Base-by-base conservation (phyloP, 1,140 invertebrate species). In the Drosophila insularis region DNA sequence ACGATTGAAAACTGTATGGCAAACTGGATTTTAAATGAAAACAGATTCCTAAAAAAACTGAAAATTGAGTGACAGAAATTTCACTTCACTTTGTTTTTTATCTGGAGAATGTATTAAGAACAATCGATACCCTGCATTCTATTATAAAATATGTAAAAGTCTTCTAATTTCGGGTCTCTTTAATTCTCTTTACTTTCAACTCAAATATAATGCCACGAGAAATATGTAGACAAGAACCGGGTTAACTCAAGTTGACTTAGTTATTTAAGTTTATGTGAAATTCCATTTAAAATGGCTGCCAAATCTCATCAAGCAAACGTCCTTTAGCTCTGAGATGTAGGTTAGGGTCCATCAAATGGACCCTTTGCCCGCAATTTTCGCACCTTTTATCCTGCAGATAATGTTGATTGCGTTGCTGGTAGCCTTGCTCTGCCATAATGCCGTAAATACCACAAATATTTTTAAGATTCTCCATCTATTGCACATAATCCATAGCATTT, bases 401-500 rank as follows among this genome's bases (percentile, higher is more conserved):
- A 8, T 17, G 14, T 17, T 50, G 43, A 17, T 10, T 46, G 40
- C n/a, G n/a, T 14, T 13, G 68, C 61, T 63, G 46, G 17, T 50
- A 8, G 17, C 43, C 17, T 62, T 68, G 35, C 35, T 13, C 35
- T 64, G 73, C 71, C 64, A 74, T 71, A 81, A 85, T 86, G 60
- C 78, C 75, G 69, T 66, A 69, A 87, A 87, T 86, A 68, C 82
- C 79, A 37, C 71, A 75, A 79, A 86, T 86, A 66, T 80, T 79
- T 86, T 60, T 37, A 63, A 69, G 60, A 70, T 40, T 61, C 59
- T 58, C 14, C 10, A 39, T 50, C 43, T 21, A 50, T 37, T 11
- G 35, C 35, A 37, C 35, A 37, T 50, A 50, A 50, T 50, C 43
- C 17, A 7, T 8, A 50, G 43, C 17, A 21, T 4, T 50, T 11